A percentile compares a stretch with the other conserved stretches of the same genome.
Evolutionary conservation across 2,888 invertebrate genomes (phyloP).

Genomic region (Vandiemenella viatica): DNA sequence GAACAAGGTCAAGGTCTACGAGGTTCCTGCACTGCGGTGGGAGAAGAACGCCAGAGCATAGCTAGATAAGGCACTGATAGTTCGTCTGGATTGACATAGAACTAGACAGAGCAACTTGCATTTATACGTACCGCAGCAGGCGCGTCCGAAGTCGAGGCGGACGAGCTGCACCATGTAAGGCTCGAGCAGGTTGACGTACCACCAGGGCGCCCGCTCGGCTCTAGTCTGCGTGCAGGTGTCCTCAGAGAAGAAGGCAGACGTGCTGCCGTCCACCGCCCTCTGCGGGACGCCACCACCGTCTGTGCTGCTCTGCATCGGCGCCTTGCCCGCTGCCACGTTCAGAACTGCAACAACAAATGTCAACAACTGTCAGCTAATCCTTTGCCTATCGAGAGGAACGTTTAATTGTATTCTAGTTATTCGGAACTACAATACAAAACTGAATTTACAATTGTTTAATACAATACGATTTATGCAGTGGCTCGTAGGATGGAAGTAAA

Average conservation of each 20-base stretch:
- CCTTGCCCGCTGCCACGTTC: slow-evolving; percentile 87
- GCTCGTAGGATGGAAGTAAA: too few species aligned
- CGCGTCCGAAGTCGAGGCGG: slow-evolving; percentile 75
- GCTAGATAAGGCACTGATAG: too few species aligned
- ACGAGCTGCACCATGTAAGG: slow-evolving; percentile 92
- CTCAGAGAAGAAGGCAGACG: slow-evolving; percentile 60
- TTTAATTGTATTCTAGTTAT: too few species aligned
- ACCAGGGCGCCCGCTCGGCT: slow-evolving; percentile 76
- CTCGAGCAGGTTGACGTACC: slow-evolving; percentile 87
- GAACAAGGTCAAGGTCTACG: too few species aligned
- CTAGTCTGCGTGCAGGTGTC: slow-evolving; percentile 81
- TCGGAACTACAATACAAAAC: too few species aligned
- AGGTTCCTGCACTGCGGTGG: too few species aligned
- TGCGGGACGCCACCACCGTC: slow-evolving; percentile 74
- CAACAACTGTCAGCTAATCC: neutral
- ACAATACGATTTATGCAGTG: too few species aligned
- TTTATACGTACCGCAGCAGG: slow-evolving; percentile 72
- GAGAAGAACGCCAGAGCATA: too few species aligned
- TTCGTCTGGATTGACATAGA: too few species aligned
- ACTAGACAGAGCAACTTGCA: too few species aligned
- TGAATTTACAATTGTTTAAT: too few species aligned
- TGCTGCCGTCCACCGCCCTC: slow-evolving; percentile 81
- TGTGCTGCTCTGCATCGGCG: slow-evolving; percentile 84
- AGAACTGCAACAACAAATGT: slow-evolving; percentile 45
- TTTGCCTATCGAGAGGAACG: too few species aligned